These are phyloP conservation scores for Dyspetes luteomarginatus DNA, from an alignment of 2,888 invertebrate species.

Conservation along the genomic window DNA sequence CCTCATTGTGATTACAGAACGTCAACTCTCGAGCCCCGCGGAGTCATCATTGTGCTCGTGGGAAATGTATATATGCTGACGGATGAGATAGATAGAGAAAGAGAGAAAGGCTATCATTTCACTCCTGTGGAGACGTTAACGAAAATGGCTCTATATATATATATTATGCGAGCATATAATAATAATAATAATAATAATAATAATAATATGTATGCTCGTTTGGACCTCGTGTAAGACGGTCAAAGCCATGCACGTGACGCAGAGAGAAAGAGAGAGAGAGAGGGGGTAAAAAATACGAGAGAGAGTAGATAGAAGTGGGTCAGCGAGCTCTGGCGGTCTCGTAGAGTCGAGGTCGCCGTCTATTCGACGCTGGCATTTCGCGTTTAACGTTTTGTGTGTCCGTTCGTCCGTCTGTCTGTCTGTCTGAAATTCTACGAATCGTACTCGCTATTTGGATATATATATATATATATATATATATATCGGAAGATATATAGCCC, in stretches of 20 bases:
- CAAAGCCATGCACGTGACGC: slow-evolving; percentile 65
- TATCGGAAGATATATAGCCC: slow-evolving; percentile 36
- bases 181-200: too few relatives aligned
- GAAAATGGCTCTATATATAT: not conserved
- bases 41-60: slow-evolving; percentile 31
- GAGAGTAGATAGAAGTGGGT: slow-evolving; percentile 62
- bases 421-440: slow-evolving; percentile 8
- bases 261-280: slow-evolving; percentile 41
- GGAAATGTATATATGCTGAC: not conserved
- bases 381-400: slow-evolving; percentile 45
- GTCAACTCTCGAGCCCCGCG: slow-evolving; percentile 37
- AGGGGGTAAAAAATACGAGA: slow-evolving; percentile 30
- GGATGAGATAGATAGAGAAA: slow-evolving; percentile 1
- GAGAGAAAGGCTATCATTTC: not conserved
- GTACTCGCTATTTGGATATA: slow-evolving; percentile 46
- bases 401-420: slow-evolving; percentile 24
- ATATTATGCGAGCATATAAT: not conserved
- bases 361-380: slow-evolving; percentile 57
- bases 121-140: not conserved
- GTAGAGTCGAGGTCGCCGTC: slow-evolving; percentile 69
- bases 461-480: too few relatives aligned
- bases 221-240: slow-evolving; percentile 61
- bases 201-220: slow-evolving; percentile 19
- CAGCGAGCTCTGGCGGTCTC: slow-evolving; percentile 58
- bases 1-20: slow-evolving; percentile 49